phyloP scores from a whole-genome alignment of 2,888 invertebrate species.

The Tetragonula carbonaria region DNA sequence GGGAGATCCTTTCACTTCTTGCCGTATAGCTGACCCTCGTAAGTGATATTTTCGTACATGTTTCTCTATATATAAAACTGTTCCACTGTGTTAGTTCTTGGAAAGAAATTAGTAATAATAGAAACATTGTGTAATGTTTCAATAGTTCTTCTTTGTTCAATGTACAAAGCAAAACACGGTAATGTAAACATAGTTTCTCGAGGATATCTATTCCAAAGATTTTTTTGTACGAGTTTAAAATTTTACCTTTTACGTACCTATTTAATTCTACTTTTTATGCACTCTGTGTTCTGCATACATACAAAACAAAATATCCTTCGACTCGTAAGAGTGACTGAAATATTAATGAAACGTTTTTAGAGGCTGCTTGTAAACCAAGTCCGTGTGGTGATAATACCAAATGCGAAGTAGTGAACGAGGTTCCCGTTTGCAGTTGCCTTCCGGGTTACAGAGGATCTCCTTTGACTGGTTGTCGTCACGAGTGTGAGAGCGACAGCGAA shows the following conservation, averaged over 20 bases:
- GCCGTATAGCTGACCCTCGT: constrained; percentile 92
- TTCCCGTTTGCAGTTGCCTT: constrained; percentile 92
- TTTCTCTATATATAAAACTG: neutral
- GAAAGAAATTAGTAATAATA: neutral
- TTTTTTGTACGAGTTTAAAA: neutral
- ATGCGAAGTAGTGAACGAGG: constrained; percentile 91
- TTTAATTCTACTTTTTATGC: neutral
- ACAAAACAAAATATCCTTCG: neutral
- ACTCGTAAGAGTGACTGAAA: neutral
- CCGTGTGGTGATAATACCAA: constrained; percentile 93
- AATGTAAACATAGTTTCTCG: neutral
- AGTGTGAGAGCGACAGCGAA: constrained; percentile 92
- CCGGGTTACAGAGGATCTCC: constrained; percentile 92
- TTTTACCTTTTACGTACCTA: neutral
- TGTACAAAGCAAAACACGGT: neutral
- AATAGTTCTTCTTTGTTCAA: too few relatives aligned
- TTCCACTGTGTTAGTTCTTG: neutral
- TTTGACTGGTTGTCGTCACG: constrained; percentile 91
- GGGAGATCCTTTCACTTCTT: constrained; percentile 91
- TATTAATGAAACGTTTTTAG: constrained; percentile 83
- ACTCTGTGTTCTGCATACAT: neutral
- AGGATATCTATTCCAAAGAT: neutral
- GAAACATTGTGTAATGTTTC: neutral
- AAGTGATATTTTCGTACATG: constrained; percentile 68
- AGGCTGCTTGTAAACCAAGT: constrained; percentile 92